Evolutionary conservation across 92 coral and sea anemone genomes (phyloP), one percentile per base, ranked within the genome.

Genomic region (Zoanthus gigantus): DNA sequence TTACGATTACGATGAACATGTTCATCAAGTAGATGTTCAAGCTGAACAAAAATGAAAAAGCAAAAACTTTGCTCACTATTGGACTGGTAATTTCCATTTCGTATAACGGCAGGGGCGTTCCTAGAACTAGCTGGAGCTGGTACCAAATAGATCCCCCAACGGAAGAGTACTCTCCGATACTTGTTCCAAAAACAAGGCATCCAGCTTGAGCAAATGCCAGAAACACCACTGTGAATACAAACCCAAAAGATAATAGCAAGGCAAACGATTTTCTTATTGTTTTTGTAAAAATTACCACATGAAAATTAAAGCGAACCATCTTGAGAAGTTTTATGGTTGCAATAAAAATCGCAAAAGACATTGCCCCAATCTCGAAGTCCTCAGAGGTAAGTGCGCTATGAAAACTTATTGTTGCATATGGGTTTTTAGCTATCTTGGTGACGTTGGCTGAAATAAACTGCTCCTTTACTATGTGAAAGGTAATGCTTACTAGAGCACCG

Each of bases 201-300:
- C 76, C 85, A 81, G 66, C 73, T 23, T 81, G 74, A 12, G 85
- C 85, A 81, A 81, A 81, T 12, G 85, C 85, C 23, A 81, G 58
- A 81, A 81, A 81, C 7, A 81, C 3, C 7, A 81, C 60, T 9
- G 47, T 65, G 50, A 81, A 81, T 65, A 81, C 66, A 7, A 66
- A 18, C 0, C 74, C 85, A 63, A 81, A 81, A 7, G 85, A 81
- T 17, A 81, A 14, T 47, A 81, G 29, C 34, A 81, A 13, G 44
- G 15, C 23, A 28, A 42, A 45, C 2, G 85, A 81, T 17, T 67
- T 81, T 50, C 30, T 47, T 32, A 81, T 31, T 15, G 85, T 81
- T 48, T 81, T 67, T 31, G 23, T 18, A 29, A 81, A 81, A 7
- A 81, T 66, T 3, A 81, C 76, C 2, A 81, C 85, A 50, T 81